Evolutionary conservation across 2,113 vertebrate species (phyloP).

Genomic region (Oryzias curvinotus): DNA sequence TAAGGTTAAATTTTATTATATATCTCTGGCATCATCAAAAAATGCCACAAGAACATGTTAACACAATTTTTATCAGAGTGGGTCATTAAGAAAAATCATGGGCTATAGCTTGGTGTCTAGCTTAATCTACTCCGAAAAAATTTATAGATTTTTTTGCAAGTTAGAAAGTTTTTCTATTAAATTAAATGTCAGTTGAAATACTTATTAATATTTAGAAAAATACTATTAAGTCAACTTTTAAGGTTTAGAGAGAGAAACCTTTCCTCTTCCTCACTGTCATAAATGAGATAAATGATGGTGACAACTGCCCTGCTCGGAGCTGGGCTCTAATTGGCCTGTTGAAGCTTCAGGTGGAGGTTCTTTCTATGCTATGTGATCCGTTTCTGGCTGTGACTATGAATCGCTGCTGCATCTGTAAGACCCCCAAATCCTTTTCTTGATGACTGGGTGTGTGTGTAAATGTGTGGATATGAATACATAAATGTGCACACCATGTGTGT

Average conservation of each 20-base stretch:
- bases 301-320: constrained; percentile 34
- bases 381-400: constrained; percentile 27
- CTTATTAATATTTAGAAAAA: background rate
- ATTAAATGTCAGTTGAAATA: background rate
- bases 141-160: no score
- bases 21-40: no score
- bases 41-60: no score
- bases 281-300: constrained; percentile 48
- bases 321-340: constrained; percentile 61
- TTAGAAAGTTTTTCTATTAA: background rate
- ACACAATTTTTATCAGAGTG: no score
- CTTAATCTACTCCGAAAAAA: no score
- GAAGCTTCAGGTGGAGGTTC: constrained; percentile 46
- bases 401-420: constrained; percentile 36
- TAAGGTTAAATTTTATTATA: no score
- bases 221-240: constrained; percentile 13
- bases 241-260: constrained; percentile 10
- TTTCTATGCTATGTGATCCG: constrained; percentile 43
- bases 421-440: constrained; percentile 1
- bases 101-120: no score
- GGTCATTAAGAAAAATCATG: no score
- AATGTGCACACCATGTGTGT: constrained; percentile 10
- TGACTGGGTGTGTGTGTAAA: background rate
- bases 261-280: constrained; percentile 17
- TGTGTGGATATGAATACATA: background rate